Evolutionary conservation across 2,888 invertebrate genomes (phyloP), one percentile per base, ranked within the genome.

Genomic region (Noctua janthe): DNA sequence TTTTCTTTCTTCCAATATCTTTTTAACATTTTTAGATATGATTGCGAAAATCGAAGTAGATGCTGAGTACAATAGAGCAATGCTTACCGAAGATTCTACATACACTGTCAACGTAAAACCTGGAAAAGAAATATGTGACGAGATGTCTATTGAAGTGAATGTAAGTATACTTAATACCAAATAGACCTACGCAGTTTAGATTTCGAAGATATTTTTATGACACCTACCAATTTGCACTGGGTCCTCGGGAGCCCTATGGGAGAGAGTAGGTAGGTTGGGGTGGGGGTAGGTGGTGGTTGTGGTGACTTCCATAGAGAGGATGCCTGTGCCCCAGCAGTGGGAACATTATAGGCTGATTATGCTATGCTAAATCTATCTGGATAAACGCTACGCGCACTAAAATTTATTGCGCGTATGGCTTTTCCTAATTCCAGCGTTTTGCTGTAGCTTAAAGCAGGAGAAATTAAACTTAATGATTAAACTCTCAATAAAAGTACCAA

Each of bases 61-160:
- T 78, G 92, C 94, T 11, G 94, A 94, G 74, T 91, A 87, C 1
- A 93, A 93, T 35, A 92, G 96, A 86, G 96, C 96, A 2, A 88
- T 81, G 56, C 85, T 96, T 43, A 89, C 92, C 2, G 94, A 93
- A 7, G 94, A 95, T 75, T 86, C 94, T 15, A 91, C 93, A 54
- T 95, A 94, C 64, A 90, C 82, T 2, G 80, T 96, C 0, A 90
- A 87, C 2, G 91, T 93, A 0, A 90, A 85, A 73, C 94, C 95
- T 0, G 96, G 95, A 0, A 87, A 87, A 6, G 92, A 93, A 62
- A 86, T 87, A 10, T 97, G 97, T 81, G 93, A 96, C 29, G 95
- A 97, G 69, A 93, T 94, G 85, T 90, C 91, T 23, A 93, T 97
- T 15, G 92, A 94, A 87, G 94, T 97, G 0, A 94, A 94, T 90